Percentiles rank a stretch among this genome's conserved stretches.
These are phyloP conservation scores for Pollicipes pollicipes DNA, from an alignment of 1,140 invertebrate species.

Conservation along the genomic window DNA sequence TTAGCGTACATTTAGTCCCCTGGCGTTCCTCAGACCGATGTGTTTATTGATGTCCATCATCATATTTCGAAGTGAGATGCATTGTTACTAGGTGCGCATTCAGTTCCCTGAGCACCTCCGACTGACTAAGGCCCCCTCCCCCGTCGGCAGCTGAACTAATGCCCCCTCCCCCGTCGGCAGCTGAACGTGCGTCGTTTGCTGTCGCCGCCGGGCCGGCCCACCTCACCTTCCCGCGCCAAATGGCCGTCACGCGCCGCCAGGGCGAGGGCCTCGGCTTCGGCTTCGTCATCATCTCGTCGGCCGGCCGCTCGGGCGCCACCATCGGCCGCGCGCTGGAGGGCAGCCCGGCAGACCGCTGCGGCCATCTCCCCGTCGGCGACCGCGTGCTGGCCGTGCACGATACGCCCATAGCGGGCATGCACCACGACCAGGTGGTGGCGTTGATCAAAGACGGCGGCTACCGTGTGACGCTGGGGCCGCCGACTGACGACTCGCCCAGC, in stretches of 20 bases:
- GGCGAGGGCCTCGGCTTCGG: conserved; percentile 97
- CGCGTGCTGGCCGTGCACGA: conserved; percentile 91
- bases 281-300: conserved; percentile 94
- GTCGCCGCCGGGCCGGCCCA: neutral
- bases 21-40: too few species aligned
- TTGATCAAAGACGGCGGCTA: conserved; percentile 79
- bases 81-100: too few species aligned
- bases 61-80: too few species aligned
- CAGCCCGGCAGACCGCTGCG: conserved; percentile 85
- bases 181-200: neutral
- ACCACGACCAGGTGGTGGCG: conserved; percentile 92
- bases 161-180: too few species aligned
- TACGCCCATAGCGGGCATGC: conserved; percentile 71
- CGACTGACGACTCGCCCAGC: conserved; percentile 19
- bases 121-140: too few species aligned
- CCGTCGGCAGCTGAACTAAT: too few species aligned
- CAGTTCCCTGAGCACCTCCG: too few species aligned
- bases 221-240: conserved; percentile 42
- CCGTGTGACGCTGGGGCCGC: conserved; percentile 61
- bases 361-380: conserved; percentile 77
- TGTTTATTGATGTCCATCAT: too few species aligned
- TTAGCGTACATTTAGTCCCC: too few species aligned
- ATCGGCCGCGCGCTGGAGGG: conserved; percentile 62
- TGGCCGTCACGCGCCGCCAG: conserved; percentile 70
- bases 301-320: conserved; percentile 77